Evolutionary conservation across 2,797 vertebrate species (phyloP).

Genomic region (Phoeniculus purpureus): DNA sequence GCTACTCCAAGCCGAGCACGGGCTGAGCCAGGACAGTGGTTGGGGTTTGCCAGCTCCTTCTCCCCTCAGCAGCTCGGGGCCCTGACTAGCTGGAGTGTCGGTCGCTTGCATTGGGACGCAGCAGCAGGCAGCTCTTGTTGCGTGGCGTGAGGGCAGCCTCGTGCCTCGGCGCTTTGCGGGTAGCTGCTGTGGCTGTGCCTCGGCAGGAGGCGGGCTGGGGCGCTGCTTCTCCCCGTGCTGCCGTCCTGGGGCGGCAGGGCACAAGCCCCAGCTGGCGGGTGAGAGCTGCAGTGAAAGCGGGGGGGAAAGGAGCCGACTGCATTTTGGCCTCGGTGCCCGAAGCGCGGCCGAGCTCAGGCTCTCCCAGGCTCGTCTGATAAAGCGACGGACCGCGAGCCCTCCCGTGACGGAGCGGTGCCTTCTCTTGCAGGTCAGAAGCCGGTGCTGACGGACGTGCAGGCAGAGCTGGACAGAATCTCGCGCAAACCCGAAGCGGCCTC

Average conservation of each 20-base stretch:
- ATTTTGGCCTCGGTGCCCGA: neutral
- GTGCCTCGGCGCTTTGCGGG: neutral
- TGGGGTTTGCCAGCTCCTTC: neutral
- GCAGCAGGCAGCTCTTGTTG: neutral
- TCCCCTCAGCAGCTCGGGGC: neutral
- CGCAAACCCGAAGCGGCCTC: constrained; percentile 90
- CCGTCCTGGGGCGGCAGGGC: neutral
- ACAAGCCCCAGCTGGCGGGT: neutral
- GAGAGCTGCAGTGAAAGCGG: neutral
- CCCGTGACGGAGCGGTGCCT: neutral
- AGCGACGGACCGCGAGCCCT: neutral
- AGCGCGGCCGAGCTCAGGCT: no score
- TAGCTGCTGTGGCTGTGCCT: neutral
- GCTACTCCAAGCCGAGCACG: neutral
- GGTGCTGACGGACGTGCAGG: constrained; percentile 96
- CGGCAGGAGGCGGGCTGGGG: neutral
- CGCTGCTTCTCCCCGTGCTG: neutral
- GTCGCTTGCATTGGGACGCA: neutral
- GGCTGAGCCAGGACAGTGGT: neutral
- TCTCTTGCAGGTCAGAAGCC: constrained; percentile 89
- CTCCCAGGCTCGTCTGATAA: neutral
- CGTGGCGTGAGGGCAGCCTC: neutral
- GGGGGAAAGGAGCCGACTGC: accelerated
- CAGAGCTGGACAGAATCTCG: constrained; percentile 97
- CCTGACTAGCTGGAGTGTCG: neutral